These are phyloP conservation scores for Leucophenga montana DNA, from an alignment of 2,888 invertebrate species.

Conservation along the genomic window DNA sequence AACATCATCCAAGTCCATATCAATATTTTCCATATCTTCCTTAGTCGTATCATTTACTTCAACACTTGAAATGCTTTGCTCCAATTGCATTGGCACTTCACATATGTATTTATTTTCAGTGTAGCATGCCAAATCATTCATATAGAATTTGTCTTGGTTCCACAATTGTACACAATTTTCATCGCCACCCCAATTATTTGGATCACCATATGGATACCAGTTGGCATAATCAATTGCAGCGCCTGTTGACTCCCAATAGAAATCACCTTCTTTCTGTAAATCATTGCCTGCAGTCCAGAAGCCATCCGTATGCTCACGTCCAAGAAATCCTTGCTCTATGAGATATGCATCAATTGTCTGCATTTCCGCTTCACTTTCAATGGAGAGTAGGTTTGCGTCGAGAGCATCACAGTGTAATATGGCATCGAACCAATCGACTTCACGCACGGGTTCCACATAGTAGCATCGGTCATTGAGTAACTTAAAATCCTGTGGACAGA, in stretches of 20 bases:
- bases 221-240: neutral
- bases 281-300: neutral
- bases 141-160: neutral
- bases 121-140: too few relatives aligned
- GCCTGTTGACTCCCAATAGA: conserved; percentile 4
- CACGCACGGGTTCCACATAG: neutral
- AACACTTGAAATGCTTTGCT: neutral
- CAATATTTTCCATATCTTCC: neutral
- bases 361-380: neutral
- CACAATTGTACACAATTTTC: conserved; percentile 7
- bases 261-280: neutral
- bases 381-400: neutral
- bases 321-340: neutral
- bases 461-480: neutral
- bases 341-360: conserved; percentile 1
- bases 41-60: neutral
- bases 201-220: neutral
- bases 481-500: neutral
- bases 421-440: neutral
- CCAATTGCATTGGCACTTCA: neutral
- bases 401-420: neutral
- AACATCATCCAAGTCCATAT: neutral
- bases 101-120: neutral
- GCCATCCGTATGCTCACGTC: neutral
- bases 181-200: neutral